Base-by-base conservation (phyloP, 1,140 invertebrate species). In the Anadara kagoshimensis region DNA sequence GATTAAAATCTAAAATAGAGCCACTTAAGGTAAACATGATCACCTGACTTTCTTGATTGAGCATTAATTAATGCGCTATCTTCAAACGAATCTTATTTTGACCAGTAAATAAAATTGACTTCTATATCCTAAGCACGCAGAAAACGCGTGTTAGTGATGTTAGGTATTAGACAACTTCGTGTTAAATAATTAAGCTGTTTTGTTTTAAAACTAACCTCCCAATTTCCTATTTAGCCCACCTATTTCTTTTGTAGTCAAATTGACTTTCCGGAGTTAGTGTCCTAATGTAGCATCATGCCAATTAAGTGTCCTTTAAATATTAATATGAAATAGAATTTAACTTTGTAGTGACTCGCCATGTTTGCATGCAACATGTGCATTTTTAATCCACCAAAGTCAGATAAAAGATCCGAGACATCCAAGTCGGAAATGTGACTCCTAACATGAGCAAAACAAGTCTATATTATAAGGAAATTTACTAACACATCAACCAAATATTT, bases 311-410 rank as follows among this genome's bases (percentile, higher is more conserved):
- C 54, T 63, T 63, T 54, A 71, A 63, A 71, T 51, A 62, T 56
- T 53, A 71, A 63, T 64, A 49, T 63, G 61, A 22, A 56, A 16
- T 41, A 36, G 22, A 18, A 36, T 16, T 12, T 51, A 36, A 36
- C 69, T 71, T 71, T 71, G 69, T 71, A 71, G 47, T 71, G 22
- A 29, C 45, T 49, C 53, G 56, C 41, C 49, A 20, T 71, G 69
- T 71, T 71, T 71, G 69, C 69, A 71, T 71, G 69, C 69, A 71
- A 71, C 59, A 63, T 36, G 56, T 71, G 69, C 69, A 71, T 71
- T 71, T 71, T 65, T 67, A 36, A 36, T 36, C 29, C 29, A 36
- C 29, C 29, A 36, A 36, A 36, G 29, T 36, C 29, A 36, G 29
- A 36, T 36, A 7, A 36, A 36, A 36, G 29, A 36, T 36, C 29